phyloP scores from a whole-genome alignment of 2,888 invertebrate genomes.

The Hirtodrosophila alboralis region DNA sequence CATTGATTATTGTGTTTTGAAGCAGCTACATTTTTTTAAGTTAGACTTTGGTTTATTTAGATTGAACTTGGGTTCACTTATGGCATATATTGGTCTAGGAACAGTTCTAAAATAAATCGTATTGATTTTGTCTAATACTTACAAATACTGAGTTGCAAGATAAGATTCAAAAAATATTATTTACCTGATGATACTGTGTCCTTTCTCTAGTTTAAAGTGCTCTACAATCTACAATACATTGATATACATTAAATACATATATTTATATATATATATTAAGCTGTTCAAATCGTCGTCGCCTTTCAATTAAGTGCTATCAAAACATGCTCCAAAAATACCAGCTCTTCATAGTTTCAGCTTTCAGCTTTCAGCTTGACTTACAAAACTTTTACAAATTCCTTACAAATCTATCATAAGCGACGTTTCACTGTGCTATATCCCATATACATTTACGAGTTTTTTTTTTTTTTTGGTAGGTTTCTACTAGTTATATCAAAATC shows the following conservation, averaged over 20 bases:
- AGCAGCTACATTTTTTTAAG: conserved; percentile 36
- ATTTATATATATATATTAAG: conserved; percentile 12
- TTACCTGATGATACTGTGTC: conserved; percentile 12
- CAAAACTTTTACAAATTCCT: conserved; percentile 72
- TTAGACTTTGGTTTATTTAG: conserved; percentile 37
- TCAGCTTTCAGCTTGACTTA: conserved; percentile 40
- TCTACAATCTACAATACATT: conserved; percentile 40
- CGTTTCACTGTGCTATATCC: conserved; percentile 51
- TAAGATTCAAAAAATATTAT: conserved; percentile 40
- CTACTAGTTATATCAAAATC: conserved; percentile 16
- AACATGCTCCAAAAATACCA: conserved; percentile 71
- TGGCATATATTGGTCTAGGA: conserved; percentile 67
- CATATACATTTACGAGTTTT: conserved; percentile 9
- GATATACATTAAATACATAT: conserved; percentile 21
- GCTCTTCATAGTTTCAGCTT: conserved; percentile 16
- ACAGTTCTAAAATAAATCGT: conserved; percentile 40
- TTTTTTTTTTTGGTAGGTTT: conserved; percentile 44
- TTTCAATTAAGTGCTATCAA: conserved; percentile 51
- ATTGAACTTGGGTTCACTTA: conserved; percentile 38
- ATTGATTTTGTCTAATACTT: conserved; percentile 7
- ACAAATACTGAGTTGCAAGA: conserved; percentile 12
- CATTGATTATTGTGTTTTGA: too few species aligned
- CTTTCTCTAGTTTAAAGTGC: conserved; percentile 31
- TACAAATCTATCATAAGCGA: conserved; percentile 72
- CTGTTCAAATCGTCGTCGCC: conserved; percentile 34